Evolutionary conservation across 2,113 vertebrate species (phyloP).

Genomic region (Cnemophilus loriae): DNA sequence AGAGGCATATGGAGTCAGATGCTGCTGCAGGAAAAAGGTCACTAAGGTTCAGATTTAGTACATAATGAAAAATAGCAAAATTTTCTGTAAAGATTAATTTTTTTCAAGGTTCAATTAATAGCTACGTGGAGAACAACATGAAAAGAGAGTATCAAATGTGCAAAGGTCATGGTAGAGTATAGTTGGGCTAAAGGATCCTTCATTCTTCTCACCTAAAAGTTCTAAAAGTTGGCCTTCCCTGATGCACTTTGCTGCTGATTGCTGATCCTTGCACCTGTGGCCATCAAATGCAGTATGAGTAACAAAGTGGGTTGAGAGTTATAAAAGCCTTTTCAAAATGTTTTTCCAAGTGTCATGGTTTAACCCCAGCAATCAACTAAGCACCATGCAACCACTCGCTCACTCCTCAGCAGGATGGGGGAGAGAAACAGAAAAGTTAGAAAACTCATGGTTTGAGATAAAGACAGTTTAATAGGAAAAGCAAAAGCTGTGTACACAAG

Average conservation of each 20-base stretch:
- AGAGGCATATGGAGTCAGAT: not conserved
- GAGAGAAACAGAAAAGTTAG: not conserved
- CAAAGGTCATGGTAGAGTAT: not conserved
- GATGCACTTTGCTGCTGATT: not conserved
- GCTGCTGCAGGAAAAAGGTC: not conserved
- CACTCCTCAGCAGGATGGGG: not conserved
- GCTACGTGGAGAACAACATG: not conserved
- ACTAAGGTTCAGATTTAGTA: not conserved
- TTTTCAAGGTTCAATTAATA: not conserved
- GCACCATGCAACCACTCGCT: rapidly evolving
- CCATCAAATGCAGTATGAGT: not conserved
- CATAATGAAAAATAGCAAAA: not conserved
- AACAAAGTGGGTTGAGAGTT: not conserved
- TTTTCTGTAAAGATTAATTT: not conserved
- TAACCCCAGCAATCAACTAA: not conserved
- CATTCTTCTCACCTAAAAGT: not conserved
- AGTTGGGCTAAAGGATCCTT: not conserved
- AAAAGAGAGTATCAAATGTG: not conserved
- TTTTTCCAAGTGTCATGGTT: not conserved
- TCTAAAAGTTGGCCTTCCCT: not conserved
- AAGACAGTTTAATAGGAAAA: not conserved
- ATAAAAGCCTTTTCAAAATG: not conserved
- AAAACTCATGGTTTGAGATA: not conserved
- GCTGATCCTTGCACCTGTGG: not conserved
- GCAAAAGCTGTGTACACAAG: not conserved